phyloP scores from a whole-genome alignment of 2,888 invertebrate species.

The Tachina lurida region DNA sequence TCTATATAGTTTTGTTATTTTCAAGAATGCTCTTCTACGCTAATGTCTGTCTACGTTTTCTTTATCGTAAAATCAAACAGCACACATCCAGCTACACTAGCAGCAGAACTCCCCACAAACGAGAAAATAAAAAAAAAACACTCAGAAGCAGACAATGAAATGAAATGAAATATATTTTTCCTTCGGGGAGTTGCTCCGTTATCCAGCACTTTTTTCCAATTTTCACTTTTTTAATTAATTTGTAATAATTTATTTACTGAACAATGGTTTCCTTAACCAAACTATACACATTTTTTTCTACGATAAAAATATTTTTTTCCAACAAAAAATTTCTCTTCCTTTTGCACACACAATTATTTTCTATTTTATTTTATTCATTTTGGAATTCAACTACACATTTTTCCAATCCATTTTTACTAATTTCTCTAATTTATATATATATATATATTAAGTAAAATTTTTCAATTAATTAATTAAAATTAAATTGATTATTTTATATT shows the following conservation, averaged over 20 bases:
- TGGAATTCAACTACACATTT: slow-evolving; percentile 3
- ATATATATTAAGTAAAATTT: background rate
- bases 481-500: slow-evolving; percentile 63
- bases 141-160: slow-evolving; percentile 38
- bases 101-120: slow-evolving; percentile 51
- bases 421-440: background rate
- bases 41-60: slow-evolving; percentile 60
- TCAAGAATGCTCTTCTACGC: slow-evolving; percentile 47
- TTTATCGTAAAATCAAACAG: slow-evolving; percentile 48
- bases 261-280: slow-evolving; percentile 11
- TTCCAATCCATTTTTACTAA: background rate
- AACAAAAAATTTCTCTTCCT: slow-evolving; percentile 51
- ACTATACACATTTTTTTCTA: slow-evolving; percentile 32
- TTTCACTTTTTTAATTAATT: background rate
- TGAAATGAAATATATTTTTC: slow-evolving; percentile 17
- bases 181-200: background rate
- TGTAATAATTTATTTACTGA: background rate
- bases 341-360: slow-evolving; percentile 34
- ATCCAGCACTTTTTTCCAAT: slow-evolving; percentile 12
- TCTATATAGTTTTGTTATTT: slow-evolving; percentile 27
- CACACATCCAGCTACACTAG: slow-evolving; percentile 33
- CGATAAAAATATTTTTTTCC: slow-evolving; percentile 17
- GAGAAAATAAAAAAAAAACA: slow-evolving; percentile 20
- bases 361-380: slow-evolving; percentile 22
- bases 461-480: slow-evolving; percentile 3